These are phyloP conservation scores for Hypomecis punctinalis DNA, from an alignment of 2,888 invertebrate genomes.

Conservation along the genomic window DNA sequence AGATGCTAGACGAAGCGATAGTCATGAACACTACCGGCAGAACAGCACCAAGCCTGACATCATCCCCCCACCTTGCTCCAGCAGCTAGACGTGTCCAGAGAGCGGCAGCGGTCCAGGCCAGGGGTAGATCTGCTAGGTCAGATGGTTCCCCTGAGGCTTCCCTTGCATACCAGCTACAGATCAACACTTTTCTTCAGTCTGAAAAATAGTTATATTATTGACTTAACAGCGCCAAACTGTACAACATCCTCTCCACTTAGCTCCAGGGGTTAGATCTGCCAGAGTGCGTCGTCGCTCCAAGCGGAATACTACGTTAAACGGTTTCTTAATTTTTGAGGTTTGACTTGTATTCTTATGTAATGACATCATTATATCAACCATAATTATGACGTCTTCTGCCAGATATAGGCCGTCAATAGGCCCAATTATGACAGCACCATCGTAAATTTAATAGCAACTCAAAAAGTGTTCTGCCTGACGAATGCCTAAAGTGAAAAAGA, in stretches of 20 bases:
- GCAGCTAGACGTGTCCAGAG: slow-evolving; percentile 57
- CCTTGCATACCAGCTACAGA: too few species aligned
- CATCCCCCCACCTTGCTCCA: slow-evolving; percentile 64
- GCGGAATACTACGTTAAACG: slow-evolving; percentile 63
- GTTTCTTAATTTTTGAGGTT: slow-evolving; percentile 72
- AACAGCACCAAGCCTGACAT: slow-evolving; percentile 76
- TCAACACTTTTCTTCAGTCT: slow-evolving; percentile 58
- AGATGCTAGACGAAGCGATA: slow-evolving; percentile 72
- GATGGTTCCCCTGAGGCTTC: slow-evolving; percentile 76
- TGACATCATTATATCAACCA: too few species aligned
- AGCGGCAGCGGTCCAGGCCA: slow-evolving; percentile 63
- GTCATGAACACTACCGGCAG: slow-evolving; percentile 74
- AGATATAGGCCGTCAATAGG: too few species aligned
- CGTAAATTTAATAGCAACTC: too few species aligned
- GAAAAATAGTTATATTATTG: slow-evolving; percentile 72
- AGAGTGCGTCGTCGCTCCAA: slow-evolving; percentile 64
- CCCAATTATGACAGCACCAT: too few species aligned
- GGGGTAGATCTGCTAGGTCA: slow-evolving; percentile 64
- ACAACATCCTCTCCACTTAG: slow-evolving; percentile 71
- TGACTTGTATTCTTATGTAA: neutral
- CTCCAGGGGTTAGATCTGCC: slow-evolving; percentile 53
- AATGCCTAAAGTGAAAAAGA: too few species aligned
- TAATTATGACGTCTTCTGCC: too few species aligned
- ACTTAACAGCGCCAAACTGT: slow-evolving; percentile 74
- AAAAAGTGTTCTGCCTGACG: too few species aligned